Conservation (phyloP, 2,888 invertebrate species). For the Chymomyza caudatula region DNA sequence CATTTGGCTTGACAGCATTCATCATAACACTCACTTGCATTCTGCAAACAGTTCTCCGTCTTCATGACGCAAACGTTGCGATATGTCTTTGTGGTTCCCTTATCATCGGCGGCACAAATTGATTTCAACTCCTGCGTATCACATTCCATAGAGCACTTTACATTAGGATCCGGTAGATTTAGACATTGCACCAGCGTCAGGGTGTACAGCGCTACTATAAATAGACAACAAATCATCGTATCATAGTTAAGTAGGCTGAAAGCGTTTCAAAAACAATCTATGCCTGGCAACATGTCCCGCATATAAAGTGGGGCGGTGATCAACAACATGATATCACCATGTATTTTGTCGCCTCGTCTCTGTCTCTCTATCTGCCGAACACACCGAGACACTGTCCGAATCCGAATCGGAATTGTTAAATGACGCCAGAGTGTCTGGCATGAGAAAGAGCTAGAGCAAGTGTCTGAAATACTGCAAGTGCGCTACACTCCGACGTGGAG, state of each 20-base stretch:
- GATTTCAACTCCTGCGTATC: slow-evolving; percentile 66
- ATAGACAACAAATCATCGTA: neutral
- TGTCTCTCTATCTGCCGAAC: neutral
- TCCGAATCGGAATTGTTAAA: slow-evolving; percentile 35
- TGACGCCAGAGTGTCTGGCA: slow-evolving; percentile 57
- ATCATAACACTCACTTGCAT: slow-evolving; percentile 43
- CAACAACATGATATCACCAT: neutral
- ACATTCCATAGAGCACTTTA: slow-evolving; percentile 75
- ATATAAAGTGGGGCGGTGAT: slow-evolving; percentile 29
- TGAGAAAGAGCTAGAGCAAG: slow-evolving; percentile 2
- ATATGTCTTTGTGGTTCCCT: slow-evolving; percentile 76
- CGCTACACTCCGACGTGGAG: neutral
- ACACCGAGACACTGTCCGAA: neutral
- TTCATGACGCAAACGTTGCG: slow-evolving; percentile 76
- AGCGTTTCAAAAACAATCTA: slow-evolving; percentile 9
- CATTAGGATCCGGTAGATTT: slow-evolving; percentile 73
- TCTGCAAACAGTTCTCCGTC: slow-evolving; percentile 76
- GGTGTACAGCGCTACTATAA: slow-evolving; percentile 69
- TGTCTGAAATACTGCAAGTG: neutral
- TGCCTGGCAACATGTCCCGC: slow-evolving; percentile 33
- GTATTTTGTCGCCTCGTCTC: neutral
- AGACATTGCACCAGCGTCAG: slow-evolving; percentile 70
- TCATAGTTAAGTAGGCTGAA: slow-evolving; percentile 1
- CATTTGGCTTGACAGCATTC: neutral
- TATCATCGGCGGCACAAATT: slow-evolving; percentile 77